Evolutionary conservation across 2,113 vertebrate species (phyloP).

Genomic region (Cyanoramphus novaezelandiae): DNA sequence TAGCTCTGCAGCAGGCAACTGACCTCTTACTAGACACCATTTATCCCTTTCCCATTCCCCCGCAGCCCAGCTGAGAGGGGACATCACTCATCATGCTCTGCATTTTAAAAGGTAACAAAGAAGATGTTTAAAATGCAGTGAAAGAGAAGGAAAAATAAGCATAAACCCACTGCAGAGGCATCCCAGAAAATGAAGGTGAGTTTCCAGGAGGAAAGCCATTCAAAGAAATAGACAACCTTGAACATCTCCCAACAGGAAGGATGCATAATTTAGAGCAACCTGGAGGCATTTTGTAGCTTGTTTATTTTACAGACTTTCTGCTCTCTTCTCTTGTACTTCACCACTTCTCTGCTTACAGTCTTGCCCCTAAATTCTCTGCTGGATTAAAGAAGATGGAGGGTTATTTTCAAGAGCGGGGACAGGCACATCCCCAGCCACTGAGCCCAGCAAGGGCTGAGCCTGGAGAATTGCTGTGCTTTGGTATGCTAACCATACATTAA

Average conservation of each 20-base stretch:
- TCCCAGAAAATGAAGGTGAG: not conserved
- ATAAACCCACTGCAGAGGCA: not conserved
- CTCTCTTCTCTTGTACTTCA: not conserved
- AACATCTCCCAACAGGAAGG: not conserved
- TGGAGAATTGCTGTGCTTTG: not conserved
- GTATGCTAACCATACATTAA: not conserved
- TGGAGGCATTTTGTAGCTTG: not conserved
- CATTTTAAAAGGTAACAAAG: not conserved
- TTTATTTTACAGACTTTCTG: conserved; percentile 13
- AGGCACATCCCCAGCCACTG: not conserved
- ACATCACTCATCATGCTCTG: not conserved
- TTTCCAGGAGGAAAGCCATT: not conserved
- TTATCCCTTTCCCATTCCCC: not conserved
- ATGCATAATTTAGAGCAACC: not conserved
- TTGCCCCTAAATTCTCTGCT: not conserved
- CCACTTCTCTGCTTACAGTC: not conserved
- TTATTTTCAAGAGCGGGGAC: not conserved
- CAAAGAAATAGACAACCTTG: conserved; percentile 3
- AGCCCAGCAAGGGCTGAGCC: not conserved
- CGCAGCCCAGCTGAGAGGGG: rapidly evolving
- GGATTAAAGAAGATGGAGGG: not conserved
- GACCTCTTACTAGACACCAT: not conserved
- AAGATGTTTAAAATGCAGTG: not conserved
- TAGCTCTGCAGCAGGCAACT: not conserved
- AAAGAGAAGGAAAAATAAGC: not conserved